Base-by-base conservation (phyloP, 1,140 invertebrate genomes). In the Pissodes strobi region DNA sequence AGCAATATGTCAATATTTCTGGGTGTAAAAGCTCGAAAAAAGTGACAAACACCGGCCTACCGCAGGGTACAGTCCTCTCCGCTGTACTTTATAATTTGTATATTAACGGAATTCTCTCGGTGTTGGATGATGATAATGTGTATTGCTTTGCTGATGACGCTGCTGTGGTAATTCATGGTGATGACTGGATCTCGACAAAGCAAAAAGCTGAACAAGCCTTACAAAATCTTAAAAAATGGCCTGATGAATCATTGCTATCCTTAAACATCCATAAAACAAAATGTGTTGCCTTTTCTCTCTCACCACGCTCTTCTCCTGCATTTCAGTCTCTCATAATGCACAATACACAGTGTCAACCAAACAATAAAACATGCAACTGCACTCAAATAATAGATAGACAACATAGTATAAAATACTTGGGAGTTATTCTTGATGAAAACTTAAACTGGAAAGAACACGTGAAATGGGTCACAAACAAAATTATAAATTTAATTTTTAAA, bases 71-170 rank as follows among this genome's bases (percentile, higher is more conserved):
- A n/a, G n/a, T n/a, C n/a, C n/a, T n/a, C n/a, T 46, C 17, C 6
- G 4, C 21, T 2, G 6, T 53, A 53, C n/a, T 53, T 9, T 53
- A 8, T 53, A 53, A 6, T 8, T 6, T 53, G 2, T 53, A 53
- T 53, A 37, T 53, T 3, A 53, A 53, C 30, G 49, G 25, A 3
- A 53, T 53, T 17, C 12, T 53, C 2, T 30, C 22, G 9, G 15
- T 53, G 4, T 18, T 25, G 10, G 15, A 34, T 6, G 49, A 53
- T 8, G 27, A 17, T 19, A 18, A 13, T 34, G 27, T 53, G 3
- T 53, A 13, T 37, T 53, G 49, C 25, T 53, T 53, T 30, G 49
- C 49, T 30, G 49, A 53, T 30, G 49, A 53, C 13, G 18, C 3
- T 2, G 49, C 3, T 8, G 17, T 53, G 41, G 15, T 53, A 10